Conservation (phyloP, 1,140 invertebrate species). For the Drosophila ohnishii region DNA sequence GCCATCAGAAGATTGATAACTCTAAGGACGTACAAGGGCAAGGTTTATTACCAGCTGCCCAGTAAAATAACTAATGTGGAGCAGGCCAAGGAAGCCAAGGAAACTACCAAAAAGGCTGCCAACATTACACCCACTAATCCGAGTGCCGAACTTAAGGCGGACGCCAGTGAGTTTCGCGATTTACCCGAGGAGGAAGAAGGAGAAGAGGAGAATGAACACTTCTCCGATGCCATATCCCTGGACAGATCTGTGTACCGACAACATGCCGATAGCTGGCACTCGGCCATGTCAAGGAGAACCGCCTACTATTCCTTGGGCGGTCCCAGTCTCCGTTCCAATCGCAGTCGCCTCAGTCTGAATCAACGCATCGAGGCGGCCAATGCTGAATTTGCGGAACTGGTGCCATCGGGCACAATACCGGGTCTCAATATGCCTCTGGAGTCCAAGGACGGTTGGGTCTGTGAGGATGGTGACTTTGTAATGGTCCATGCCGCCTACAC, state of each 20-base stretch:
- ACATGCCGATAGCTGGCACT: conserved; percentile 91
- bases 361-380: conserved; percentile 67
- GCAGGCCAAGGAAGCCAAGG: conserved; percentile 4
- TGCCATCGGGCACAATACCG: conserved; percentile 90
- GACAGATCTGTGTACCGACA: conserved; percentile 83
- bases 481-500: conserved; percentile 95
- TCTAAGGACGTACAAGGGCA: conserved; percentile 88
- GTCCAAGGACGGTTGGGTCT: conserved; percentile 86
- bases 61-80: conserved; percentile 38
- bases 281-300: conserved; percentile 88
- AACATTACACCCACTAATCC: background rate
- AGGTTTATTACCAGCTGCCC: conserved; percentile 86
- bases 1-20: conserved; percentile 91
- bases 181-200: conserved; percentile 36
- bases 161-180: conserved; percentile 52
- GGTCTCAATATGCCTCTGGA: conserved; percentile 85
- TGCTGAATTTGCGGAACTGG: conserved; percentile 85
- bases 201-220: conserved; percentile 39
- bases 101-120: background rate
- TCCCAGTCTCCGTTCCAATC: conserved; percentile 70
- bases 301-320: conserved; percentile 90
- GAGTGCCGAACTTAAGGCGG: background rate
- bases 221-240: conserved; percentile 57
- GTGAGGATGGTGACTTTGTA: conserved; percentile 93
- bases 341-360: conserved; percentile 59